phyloP scores from a whole-genome alignment of 1,140 invertebrate species.

The Solen grandis region DNA sequence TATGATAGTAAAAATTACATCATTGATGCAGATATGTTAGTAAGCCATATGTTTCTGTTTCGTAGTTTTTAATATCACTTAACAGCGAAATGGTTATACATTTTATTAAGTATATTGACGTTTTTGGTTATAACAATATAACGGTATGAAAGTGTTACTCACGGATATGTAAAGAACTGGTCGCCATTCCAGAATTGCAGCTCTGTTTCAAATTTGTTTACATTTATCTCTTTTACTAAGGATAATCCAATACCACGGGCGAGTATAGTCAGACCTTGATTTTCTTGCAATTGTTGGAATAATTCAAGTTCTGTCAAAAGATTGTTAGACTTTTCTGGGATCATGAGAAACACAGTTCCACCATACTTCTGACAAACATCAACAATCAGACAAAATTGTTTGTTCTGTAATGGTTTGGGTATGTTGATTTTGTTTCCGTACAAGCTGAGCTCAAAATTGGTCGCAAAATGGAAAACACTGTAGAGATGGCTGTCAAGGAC shows the following conservation, averaged over 20 bases:
- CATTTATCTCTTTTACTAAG: slow-evolving; percentile 3
- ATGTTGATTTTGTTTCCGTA: not conserved
- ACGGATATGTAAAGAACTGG: slow-evolving; percentile 10
- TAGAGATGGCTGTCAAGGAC: slow-evolving; percentile 6
- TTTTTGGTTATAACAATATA: too few species aligned
- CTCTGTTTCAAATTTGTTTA: not conserved
- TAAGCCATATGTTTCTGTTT: not conserved
- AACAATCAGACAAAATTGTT: slow-evolving; percentile 13
- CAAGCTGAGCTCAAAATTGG: not conserved
- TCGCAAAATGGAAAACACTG: slow-evolving; percentile 17
- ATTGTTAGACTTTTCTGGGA: slow-evolving; percentile 1
- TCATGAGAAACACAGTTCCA: slow-evolving; percentile 18
- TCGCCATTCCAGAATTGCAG: slow-evolving; percentile 20
- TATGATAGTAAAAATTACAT: too few species aligned
- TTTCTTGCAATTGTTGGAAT: not conserved
- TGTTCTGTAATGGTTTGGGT: not conserved
- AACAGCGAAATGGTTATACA: not conserved
- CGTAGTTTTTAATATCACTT: not conserved
- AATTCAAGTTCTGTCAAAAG: not conserved
- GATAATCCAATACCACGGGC: slow-evolving; percentile 22
- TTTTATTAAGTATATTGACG: too few species aligned
- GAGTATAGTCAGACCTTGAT: not conserved
- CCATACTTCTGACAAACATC: slow-evolving; percentile 3
- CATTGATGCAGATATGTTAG: too few species aligned
- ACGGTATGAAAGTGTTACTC: not conserved